Conservation (phyloP, 2,797 vertebrate species). For the Heteromormyrus szaboi region DNA sequence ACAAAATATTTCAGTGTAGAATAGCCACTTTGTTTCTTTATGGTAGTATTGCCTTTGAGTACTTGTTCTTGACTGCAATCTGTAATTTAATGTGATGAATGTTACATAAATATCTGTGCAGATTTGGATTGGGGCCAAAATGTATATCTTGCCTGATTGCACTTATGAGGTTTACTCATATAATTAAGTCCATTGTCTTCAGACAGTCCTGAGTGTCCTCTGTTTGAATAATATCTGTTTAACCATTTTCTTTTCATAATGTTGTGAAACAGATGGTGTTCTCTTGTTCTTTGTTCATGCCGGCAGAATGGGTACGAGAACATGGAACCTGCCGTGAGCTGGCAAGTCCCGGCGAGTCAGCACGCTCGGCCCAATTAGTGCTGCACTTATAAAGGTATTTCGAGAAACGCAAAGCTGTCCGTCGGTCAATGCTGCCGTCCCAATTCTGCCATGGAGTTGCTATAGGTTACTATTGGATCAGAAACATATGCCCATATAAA, state of each 20-base stretch:
- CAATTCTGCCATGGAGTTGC: not conserved
- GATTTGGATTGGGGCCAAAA: not conserved
- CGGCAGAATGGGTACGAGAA: not conserved
- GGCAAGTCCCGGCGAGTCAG: not conserved
- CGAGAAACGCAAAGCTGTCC: not conserved
- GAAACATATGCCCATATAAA: not conserved
- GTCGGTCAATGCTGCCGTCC: not conserved
- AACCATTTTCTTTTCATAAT: not conserved
- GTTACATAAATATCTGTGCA: not conserved
- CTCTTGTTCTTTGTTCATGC: constrained; percentile 1
- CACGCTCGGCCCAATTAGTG: not conserved
- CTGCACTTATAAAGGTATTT: not conserved
- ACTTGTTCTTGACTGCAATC: not conserved
- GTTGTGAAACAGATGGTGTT: constrained; percentile 18
- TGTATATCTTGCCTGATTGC: not conserved
- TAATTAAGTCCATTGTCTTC: not conserved
- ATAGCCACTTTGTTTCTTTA: not conserved
- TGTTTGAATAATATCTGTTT: not conserved
- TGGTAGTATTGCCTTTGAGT: not conserved
- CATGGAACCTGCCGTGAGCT: not conserved
- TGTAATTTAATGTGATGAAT: not conserved
- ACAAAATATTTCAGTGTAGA: not conserved
- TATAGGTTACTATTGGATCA: not conserved
- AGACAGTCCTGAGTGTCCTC: not conserved
- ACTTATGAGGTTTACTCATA: not conserved